Conservation (phyloP, 1,140 invertebrate genomes). For the Drosophila nebulosa region DNA sequence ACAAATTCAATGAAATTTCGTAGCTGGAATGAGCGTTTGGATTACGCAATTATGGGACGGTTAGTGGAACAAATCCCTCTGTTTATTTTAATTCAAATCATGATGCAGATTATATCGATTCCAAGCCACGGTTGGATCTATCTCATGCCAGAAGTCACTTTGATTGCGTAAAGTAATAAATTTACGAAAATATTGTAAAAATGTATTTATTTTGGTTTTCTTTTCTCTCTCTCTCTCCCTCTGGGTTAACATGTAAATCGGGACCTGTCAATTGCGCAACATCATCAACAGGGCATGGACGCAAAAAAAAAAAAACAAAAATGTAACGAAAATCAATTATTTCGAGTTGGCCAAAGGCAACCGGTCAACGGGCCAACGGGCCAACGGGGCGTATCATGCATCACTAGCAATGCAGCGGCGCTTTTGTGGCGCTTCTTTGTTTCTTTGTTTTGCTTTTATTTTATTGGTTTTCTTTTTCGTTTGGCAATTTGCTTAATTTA, state of each 20-base stretch:
- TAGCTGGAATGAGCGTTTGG: no score
- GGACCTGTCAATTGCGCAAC: conserved; percentile 10
- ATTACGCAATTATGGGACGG: no score
- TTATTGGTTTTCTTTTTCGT: background rate
- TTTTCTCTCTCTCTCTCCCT: no score
- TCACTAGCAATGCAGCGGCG: background rate
- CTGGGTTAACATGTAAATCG: conserved; percentile 6
- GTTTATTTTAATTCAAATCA: no score
- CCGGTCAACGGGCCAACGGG: no score
- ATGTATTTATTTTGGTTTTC: background rate
- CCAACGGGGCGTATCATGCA: background rate
- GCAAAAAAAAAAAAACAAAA: background rate
- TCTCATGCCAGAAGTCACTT: background rate
- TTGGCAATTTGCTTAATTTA: conserved; percentile 17
- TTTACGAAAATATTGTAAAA: background rate
- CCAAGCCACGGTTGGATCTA: no score
- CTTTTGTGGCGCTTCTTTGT: conserved; percentile 9
- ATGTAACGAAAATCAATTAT: background rate
- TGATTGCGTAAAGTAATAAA: background rate
- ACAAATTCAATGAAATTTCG: no score
- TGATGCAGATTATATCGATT: no score
- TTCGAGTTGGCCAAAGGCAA: background rate
- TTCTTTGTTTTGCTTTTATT: background rate
- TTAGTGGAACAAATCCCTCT: no score
- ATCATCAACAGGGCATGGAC: background rate